Evolutionary conservation across 2,113 vertebrate species (phyloP), one percentile per base, ranked within the genome.

Genomic region (Lagopus leucura): DNA sequence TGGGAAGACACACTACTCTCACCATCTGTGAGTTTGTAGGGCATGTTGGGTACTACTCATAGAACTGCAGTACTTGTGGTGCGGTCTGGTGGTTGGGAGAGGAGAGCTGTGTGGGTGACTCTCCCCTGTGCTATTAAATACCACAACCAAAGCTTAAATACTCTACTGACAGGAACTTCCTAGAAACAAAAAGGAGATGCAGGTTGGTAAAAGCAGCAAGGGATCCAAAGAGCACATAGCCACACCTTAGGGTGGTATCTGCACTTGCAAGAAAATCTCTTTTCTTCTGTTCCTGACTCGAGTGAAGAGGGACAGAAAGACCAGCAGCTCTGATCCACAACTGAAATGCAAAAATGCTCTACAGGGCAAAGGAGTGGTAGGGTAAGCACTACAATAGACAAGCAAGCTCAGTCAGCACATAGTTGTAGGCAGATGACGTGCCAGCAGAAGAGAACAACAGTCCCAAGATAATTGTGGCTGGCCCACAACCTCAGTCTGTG

Each of bases 401-500:
- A 90, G 80, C 75, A 79, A 93, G 54, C 91, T 91, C 80, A 88
- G 91, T 92, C 93, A 95, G 92, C 86, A 95, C 90, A 94, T 93
- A 89, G 90, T 90, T 96, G 83, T 58, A 93, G 72, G 94, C 90
- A 92, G 86, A 94, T 93, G 94, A 93, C 54, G 38, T 93, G 92
- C 93, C 91, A 96, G 81, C 81, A 95, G 93, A 95, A 91, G 60
- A 94, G 76, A 95, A 95, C 80, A 89, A 75, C 83, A 85, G 81
- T 90, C 92, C 94, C 95, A 90, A 92, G 90, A 95, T 84, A 91
- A 85, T 92, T 95, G 94, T 92, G 92, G 93, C 74, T 95, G 83
- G 88, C 77, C 93, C 92, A 93, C 81, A 93, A 89, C 67, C 82
- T 87, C 71, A 57, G 81, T 95, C 86, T 92, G 10, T 94, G 94